A percentile compares a stretch with the other conserved stretches of the same genome.
Evolutionary conservation across 2,113 vertebrate genomes (phyloP).

Genomic region (Gorsachius goisagi): DNA sequence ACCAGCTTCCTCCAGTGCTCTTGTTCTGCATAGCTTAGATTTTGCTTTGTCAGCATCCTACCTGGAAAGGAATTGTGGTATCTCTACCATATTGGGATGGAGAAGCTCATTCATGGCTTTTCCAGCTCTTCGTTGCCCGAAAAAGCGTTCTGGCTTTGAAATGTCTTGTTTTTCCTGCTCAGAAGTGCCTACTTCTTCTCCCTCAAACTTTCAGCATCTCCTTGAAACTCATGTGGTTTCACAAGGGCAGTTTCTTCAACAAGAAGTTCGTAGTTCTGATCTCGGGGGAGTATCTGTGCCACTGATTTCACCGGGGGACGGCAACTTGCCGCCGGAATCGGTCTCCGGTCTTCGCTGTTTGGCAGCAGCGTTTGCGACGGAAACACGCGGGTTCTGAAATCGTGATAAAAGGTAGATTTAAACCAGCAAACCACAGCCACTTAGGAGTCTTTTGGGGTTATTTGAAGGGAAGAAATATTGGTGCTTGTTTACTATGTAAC

Average conservation of each 20-base stretch:
- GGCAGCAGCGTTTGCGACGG: fast-evolving
- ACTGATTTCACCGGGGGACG: fast-evolving
- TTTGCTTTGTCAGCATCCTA: background rate
- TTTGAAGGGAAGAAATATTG: background rate
- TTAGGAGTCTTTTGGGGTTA: background rate
- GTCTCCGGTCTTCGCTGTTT: background rate
- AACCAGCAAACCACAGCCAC: background rate
- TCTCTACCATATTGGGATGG: background rate
- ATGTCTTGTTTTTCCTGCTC: background rate
- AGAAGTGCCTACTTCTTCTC: background rate
- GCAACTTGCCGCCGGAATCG: background rate
- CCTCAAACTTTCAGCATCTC: background rate
- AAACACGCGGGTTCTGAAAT: background rate
- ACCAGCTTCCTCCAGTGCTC: background rate
- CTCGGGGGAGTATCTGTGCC: background rate
- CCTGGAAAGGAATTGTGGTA: background rate
- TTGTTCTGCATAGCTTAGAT: background rate
- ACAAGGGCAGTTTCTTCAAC: background rate
- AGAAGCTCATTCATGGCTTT: background rate
- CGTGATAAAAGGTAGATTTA: fast-evolving
- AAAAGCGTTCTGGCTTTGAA: background rate
- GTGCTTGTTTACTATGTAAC: background rate
- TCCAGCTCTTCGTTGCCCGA: background rate
- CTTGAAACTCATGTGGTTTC: background rate
- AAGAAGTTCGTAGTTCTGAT: background rate